Percentiles rank a stretch among this genome's conserved stretches.
Evolutionary conservation across 2,797 vertebrate genomes (phyloP).

Genomic region (Tympanoctomys barrerae): DNA sequence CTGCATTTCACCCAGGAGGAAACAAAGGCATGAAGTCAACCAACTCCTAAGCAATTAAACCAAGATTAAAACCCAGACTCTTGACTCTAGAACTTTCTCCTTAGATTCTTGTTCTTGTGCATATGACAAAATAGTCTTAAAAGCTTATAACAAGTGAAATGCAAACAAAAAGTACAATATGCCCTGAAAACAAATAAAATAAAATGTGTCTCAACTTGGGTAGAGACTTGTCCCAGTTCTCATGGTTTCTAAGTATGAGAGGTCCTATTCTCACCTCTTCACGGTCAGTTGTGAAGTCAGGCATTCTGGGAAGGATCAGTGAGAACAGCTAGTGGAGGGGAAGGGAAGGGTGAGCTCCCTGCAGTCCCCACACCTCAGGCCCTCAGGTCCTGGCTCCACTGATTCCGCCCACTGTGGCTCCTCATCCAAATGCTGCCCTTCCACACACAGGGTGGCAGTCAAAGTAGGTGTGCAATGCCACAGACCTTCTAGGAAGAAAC

Average conservation of each 20-base stretch:
- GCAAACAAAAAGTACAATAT: neutral
- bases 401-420: neutral
- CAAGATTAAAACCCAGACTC: slow-evolving; percentile 21
- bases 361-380: rapidly evolving
- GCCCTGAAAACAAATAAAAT: neutral
- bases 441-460: neutral
- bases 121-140: neutral
- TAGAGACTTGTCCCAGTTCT: neutral
- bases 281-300: neutral
- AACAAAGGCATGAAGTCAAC: slow-evolving; percentile 54
- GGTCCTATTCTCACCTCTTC: neutral
- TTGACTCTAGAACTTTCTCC: neutral
- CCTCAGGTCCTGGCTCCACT: neutral
- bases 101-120: neutral
- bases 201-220: neutral
- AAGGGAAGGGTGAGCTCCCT: neutral
- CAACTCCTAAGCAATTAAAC: neutral
- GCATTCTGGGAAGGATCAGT: neutral
- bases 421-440: neutral
- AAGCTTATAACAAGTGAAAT: neutral
- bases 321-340: neutral
- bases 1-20: slow-evolving; percentile 15
- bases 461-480: neutral
- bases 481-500: neutral
- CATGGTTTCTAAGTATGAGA: neutral